These are phyloP conservation scores for Stichodactyla helianthus DNA, from an alignment of 64 coral and sea anemone genomes.

Conservation along the genomic window DNA sequence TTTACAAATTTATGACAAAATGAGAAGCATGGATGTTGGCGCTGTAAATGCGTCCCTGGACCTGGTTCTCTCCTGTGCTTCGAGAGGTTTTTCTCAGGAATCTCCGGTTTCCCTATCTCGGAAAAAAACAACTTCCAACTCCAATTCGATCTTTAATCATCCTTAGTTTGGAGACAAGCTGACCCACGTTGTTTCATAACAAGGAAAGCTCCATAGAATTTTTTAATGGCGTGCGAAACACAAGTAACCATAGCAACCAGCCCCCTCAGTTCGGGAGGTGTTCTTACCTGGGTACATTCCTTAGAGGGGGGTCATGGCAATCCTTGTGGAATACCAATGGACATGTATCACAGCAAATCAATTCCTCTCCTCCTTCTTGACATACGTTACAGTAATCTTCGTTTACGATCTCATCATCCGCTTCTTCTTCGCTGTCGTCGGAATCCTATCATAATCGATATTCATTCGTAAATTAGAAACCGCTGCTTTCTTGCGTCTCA, in stretches of 20 bases:
- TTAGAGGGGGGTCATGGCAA: constrained; percentile 89
- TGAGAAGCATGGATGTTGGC: no score
- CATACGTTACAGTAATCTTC: constrained; percentile 91
- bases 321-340: constrained; percentile 83
- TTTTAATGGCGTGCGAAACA: neutral
- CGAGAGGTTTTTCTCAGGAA: neutral
- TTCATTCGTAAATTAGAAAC: neutral
- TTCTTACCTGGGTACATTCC: constrained; percentile 74
- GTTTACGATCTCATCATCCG: constrained; percentile 15
- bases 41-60: no score
- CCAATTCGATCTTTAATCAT: no score
- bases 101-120: no score
- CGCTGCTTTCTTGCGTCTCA: no score
- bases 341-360: constrained; percentile 91
- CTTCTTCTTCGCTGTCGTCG: constrained; percentile 19
- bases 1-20: no score
- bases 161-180: no score
- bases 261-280: neutral
- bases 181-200: no score
- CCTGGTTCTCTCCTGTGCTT: no score
- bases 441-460: constrained; percentile 16
- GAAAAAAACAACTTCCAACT: no score
- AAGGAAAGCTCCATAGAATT: no score
- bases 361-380: constrained; percentile 59
- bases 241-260: neutral